Conservation (phyloP, 2,888 invertebrate genomes). For the Pegoplata infirma region DNA sequence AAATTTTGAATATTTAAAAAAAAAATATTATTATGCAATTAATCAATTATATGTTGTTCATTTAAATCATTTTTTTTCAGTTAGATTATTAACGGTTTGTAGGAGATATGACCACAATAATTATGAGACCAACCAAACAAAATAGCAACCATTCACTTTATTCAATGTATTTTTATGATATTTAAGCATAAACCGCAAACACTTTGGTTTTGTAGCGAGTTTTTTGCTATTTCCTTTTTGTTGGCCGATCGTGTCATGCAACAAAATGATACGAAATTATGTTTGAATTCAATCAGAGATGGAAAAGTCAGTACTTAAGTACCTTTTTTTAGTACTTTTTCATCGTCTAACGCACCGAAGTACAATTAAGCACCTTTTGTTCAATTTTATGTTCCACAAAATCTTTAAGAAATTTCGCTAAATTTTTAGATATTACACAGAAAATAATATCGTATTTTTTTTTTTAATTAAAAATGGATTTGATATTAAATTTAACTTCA, state of each 20-base stretch:
- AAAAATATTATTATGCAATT: constrained; percentile 30
- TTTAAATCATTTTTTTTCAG: constrained; percentile 4
- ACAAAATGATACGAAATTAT: constrained; percentile 38
- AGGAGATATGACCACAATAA: constrained; percentile 46
- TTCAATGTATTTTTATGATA: constrained; percentile 27
- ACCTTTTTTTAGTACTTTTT: too few relatives aligned
- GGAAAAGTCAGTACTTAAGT: too few relatives aligned
- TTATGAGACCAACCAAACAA: constrained; percentile 30
- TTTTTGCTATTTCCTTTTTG: background rate
- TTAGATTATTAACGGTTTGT: constrained; percentile 26
- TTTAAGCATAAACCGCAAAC: constrained; percentile 46
- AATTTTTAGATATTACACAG: too few relatives aligned
- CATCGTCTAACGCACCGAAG: too few relatives aligned
- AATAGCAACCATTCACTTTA: constrained; percentile 48
- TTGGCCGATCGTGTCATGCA: constrained; percentile 41
- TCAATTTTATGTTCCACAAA: too few relatives aligned
- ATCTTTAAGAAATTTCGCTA: too few relatives aligned
- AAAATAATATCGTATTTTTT: too few relatives aligned
- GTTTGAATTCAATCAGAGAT: too few relatives aligned
- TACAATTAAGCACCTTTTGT: too few relatives aligned
- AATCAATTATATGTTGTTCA: constrained; percentile 35
- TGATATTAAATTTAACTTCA: too few relatives aligned
- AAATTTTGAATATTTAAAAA: constrained; percentile 12
- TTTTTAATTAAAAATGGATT: too few relatives aligned
- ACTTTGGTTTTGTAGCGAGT: constrained; percentile 25